Evolutionary conservation across 2,113 vertebrate genomes (phyloP).

Genomic region (Illadopsis cleaveri): DNA sequence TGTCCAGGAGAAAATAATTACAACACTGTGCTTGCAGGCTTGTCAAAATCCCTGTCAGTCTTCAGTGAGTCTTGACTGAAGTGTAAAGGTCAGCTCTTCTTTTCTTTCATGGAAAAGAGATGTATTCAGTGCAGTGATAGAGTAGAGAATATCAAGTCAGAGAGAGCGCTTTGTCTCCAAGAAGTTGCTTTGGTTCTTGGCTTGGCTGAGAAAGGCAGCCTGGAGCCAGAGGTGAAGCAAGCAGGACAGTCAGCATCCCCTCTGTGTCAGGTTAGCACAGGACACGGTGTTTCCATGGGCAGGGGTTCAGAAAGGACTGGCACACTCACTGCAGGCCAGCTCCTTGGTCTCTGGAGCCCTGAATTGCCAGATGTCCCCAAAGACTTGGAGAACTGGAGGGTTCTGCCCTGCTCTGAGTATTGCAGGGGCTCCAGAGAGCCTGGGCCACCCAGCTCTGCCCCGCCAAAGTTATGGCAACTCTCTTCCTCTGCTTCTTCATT

Average conservation of each 20-base stretch:
- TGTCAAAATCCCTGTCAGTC: neutral
- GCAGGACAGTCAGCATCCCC: neutral
- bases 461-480: neutral
- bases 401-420: neutral
- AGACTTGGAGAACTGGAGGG: neutral
- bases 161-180: neutral
- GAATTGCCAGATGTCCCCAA: neutral
- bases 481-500: neutral
- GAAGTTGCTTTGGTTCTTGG: neutral
- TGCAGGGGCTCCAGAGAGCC: neutral
- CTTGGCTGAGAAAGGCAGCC: neutral
- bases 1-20: neutral
- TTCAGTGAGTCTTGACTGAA: neutral
- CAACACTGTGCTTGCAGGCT: neutral
- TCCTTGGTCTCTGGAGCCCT: neutral
- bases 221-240: neutral
- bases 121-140: neutral
- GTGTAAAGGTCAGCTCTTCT: neutral
- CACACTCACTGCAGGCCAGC: neutral
- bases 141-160: neutral
- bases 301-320: neutral
- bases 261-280: neutral
- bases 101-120: neutral
- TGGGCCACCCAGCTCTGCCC: neutral
- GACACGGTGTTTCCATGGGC: neutral